Percentiles rank a stretch among this genome's conserved stretches.
These are phyloP conservation scores for Boloria selene DNA, from an alignment of 2,888 invertebrate genomes.

Conservation along the genomic window DNA sequence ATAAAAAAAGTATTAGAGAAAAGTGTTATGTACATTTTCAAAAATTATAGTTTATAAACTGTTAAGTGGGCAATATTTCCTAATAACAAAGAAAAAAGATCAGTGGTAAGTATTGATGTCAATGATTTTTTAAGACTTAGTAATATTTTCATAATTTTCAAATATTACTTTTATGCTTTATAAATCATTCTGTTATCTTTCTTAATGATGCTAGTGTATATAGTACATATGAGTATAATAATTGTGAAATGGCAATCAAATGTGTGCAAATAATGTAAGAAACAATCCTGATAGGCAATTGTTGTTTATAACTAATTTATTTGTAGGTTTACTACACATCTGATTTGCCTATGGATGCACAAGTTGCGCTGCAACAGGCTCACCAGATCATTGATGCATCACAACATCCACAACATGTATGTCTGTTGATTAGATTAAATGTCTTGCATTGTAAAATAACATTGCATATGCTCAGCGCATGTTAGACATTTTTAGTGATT, in stretches of 20 bases:
- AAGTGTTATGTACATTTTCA: no score
- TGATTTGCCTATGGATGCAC: slow-evolving; percentile 80
- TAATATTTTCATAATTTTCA: no score
- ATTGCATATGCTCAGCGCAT: slow-evolving; percentile 33
- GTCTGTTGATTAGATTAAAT: slow-evolving; percentile 52
- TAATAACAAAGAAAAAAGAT: background rate
- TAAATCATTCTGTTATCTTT: no score
- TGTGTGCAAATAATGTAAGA: background rate
- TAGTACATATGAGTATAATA: background rate
- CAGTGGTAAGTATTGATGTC: background rate
- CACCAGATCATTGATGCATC: slow-evolving; percentile 82
- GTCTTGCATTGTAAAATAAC: slow-evolving; percentile 36
- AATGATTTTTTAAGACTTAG: background rate
- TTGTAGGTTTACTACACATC: slow-evolving; percentile 83
- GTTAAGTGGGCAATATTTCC: background rate
- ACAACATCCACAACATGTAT: slow-evolving; percentile 81
- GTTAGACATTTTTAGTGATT: slow-evolving; percentile 31
- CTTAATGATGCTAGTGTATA: background rate
- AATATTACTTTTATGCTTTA: no score
- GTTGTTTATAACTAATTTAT: slow-evolving; percentile 58
- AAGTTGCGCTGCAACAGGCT: slow-evolving; percentile 81
- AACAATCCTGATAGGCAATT: slow-evolving; percentile 10
- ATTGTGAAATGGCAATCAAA: background rate
- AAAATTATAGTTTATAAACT: no score
- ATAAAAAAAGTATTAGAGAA: no score